Evolutionary conservation across 1,140 invertebrate genomes (phyloP), one percentile per base, ranked within the genome.

Genomic region (Ditylenchus dipsaci): DNA sequence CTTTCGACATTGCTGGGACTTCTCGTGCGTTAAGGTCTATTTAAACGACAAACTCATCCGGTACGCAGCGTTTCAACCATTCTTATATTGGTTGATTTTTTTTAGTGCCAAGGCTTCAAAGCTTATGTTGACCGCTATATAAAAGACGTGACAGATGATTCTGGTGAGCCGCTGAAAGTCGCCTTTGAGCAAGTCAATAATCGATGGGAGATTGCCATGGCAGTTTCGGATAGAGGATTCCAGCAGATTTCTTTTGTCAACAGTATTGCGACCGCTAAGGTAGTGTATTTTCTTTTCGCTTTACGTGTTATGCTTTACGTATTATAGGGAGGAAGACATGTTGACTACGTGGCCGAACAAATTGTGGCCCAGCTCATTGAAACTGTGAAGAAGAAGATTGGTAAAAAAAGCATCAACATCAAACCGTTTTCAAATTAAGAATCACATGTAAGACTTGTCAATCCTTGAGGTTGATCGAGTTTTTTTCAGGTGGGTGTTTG

Each of bases 211-310:
- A 89, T 99, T 15, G 96, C 93, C 26, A 84, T 95, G 3, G 90
- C 92, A 29, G 82, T 91, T 0, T 97, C 94, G 56, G 86, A 86
- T 27, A 90, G 91, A 69, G 88, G 88, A 71, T 98, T 97, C 84
- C 93, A 97, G 83, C 95, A 98, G 86, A 91, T 97, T 75, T 97
- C 95, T 30, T 99, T 99, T 86, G 96, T 98, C 7, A 99, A 99
- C 85, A 96, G 93, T 73, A 99, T 99, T 81, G 94, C 95, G 17
- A 99, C 96, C 0, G 94, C 91, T 9, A 98, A 97, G 87, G 89
- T 89, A 27, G 53, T n/a, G n/a, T n/a, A n/a, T n/a, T n/a, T n/a
- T n/a, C n/a, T n/a, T n/a, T n/a, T n/a, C n/a, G n/a, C n/a, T n/a
- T n/a, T n/a, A n/a, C n/a, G n/a, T n/a, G n/a, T 23, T 69, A n/a